Base-by-base conservation (phyloP, 2,888 invertebrate genomes). In the Achlya flavicornis region DNA sequence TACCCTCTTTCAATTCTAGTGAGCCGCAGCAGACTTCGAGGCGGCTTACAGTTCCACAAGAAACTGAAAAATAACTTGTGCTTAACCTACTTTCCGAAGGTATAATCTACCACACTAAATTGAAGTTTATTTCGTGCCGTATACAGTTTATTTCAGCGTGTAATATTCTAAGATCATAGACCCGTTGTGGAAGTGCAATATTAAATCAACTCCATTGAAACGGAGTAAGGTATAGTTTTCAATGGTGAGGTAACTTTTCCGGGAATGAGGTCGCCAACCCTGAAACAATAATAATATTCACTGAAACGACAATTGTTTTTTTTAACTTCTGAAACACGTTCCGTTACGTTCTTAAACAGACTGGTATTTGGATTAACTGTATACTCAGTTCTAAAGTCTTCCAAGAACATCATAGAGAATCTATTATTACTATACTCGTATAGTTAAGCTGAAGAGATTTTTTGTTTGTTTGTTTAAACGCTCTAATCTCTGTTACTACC, bases 21-120 rank as follows among this genome's bases (percentile, higher is more conserved):
- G 53, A 53, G 10, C 53, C 53, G 58, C 26, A 26, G 26, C 26
- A 26, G 26, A 58, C n/a, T 58, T 58, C 35, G 65, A 70, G 53
- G 67, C 64, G 62, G 14, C 69, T 66, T 58, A 63, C 64, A 61
- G 62, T 72, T 66, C 66, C 63, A 53, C 68, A 64, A 66, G 65
- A 64, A 75, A 73, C 74, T 69, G 77, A 78, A 78, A 80, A 81
- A 78, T 78, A 77, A 76, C 78, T 77, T 76, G 66, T 72, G 71
- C 77, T 78, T 82, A 79, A 80, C 83, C 83, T 75, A 82, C 74
- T 80, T 83, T 67, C 83, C 82, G 74, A 82, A 73, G 77, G 80
- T 66, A 67, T 67, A 67, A 62, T 64, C 64, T 57, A 35, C 16
- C 6, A 32, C 33, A 48, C 35, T 14, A 65, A 63, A 61, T 43